Conservation (phyloP, 2,113 vertebrate species). For the Zosterops hypoxanthus region DNA sequence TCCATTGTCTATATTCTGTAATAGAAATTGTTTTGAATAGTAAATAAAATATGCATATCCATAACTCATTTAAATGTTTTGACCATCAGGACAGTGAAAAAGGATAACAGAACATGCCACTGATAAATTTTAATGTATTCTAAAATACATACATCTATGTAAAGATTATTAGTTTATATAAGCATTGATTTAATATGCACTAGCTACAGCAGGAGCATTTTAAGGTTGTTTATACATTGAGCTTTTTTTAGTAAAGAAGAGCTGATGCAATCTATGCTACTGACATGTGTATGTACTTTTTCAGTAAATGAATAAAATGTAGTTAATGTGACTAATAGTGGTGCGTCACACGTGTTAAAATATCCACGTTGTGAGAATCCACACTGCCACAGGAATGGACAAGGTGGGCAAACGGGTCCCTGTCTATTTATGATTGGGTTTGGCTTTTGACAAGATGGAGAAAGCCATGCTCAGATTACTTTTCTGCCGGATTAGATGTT, state of each 20-base stretch:
- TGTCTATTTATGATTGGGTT: not conserved
- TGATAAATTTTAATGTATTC: conserved; percentile 61
- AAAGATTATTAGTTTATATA: conserved; percentile 57
- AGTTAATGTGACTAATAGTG: not conserved
- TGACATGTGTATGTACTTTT: conserved; percentile 44
- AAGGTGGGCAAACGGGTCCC: not conserved
- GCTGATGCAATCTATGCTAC: conserved; percentile 20
- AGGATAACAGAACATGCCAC: conserved; percentile 37
- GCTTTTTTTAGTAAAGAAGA: conserved; percentile 62
- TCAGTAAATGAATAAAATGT: conserved; percentile 68
- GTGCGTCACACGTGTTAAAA: not conserved
- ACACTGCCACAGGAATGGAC: not conserved
- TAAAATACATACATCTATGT: conserved; percentile 39
- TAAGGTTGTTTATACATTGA: conserved; percentile 49
- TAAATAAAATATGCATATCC: not conserved
- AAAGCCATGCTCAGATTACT: not conserved
- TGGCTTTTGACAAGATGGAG: not conserved
- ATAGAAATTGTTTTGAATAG: not conserved
- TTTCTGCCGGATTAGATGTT: not conserved
- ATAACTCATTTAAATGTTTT: not conserved
- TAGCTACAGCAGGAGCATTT: conserved; percentile 39
- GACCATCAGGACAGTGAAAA: conserved; percentile 12
- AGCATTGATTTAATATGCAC: conserved; percentile 29
- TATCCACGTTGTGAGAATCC: accelerated
- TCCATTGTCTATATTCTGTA: not conserved